These are phyloP conservation scores for Orycteropus afer DNA, from an alignment of 2,113 vertebrate species.

Conservation along the genomic window DNA sequence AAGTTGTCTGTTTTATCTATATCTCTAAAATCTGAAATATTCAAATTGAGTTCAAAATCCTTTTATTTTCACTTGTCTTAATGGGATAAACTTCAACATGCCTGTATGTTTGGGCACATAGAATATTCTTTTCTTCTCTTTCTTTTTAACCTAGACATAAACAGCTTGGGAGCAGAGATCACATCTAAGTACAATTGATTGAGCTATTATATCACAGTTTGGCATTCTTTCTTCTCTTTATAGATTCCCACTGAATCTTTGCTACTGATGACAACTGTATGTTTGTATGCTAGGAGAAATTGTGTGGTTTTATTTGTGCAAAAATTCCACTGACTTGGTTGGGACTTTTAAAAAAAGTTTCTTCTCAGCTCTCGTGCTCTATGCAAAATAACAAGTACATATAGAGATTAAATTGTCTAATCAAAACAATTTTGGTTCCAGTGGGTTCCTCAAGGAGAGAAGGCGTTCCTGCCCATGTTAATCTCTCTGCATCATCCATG, in stretches of 20 bases:
- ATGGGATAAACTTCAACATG: background rate
- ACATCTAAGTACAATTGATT: background rate
- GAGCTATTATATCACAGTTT: background rate
- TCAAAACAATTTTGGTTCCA: constrained; percentile 79
- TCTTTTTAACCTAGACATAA: constrained; percentile 28
- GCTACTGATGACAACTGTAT: background rate
- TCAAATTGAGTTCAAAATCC: background rate
- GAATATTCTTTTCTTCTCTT: background rate
- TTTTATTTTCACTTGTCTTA: constrained; percentile 50
- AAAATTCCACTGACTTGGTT: constrained; percentile 23
- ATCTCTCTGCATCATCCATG: constrained; percentile 98
- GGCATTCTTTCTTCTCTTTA: background rate
- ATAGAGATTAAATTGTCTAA: constrained; percentile 52
- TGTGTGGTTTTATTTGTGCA: constrained; percentile 19
- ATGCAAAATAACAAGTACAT: constrained; percentile 16
- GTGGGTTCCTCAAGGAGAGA: constrained; percentile 98
- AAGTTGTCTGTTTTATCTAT: background rate
- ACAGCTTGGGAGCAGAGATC: constrained; percentile 1
- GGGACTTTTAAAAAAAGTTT: background rate
- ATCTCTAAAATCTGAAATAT: background rate
- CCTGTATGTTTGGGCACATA: background rate
- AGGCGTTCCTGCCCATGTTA: constrained; percentile 96
- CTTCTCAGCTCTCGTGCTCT: background rate
- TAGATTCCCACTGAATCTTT: background rate
- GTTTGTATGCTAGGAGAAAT: background rate